These are phyloP conservation scores for Sebastes kiyomatsui DNA, from an alignment of 2,797 vertebrate species.

Conservation along the genomic window DNA sequence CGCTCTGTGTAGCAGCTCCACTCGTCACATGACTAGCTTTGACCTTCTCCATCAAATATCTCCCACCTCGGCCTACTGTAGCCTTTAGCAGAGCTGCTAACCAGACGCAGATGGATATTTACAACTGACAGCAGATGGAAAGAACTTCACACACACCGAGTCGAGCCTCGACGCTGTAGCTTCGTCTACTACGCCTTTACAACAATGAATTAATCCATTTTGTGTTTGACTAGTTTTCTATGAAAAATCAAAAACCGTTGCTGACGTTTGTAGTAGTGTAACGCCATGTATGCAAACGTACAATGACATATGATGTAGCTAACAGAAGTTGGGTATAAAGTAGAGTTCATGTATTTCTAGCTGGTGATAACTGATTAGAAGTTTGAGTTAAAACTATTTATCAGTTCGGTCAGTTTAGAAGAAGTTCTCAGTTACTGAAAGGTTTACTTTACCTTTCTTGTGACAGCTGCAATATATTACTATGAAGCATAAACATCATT, in stretches of 20 bases:
- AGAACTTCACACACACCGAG: constrained; percentile 43
- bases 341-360: neutral
- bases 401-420: neutral
- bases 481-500: neutral
- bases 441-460: too few species aligned
- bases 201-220: neutral
- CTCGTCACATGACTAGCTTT: constrained; percentile 72
- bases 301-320: neutral
- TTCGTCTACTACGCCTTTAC: constrained; percentile 25
- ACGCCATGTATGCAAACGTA: neutral
- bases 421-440: neutral
- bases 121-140: constrained; percentile 72
- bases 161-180: neutral
- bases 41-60: constrained; percentile 74
- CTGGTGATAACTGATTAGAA: neutral
- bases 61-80: constrained; percentile 72
- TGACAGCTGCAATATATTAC: neutral
- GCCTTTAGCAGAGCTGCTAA: constrained; percentile 72
- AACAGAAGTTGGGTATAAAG: neutral
- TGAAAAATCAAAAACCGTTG: neutral
- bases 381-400: neutral
- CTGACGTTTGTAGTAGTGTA: neutral
- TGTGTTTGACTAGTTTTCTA: neutral
- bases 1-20: constrained; percentile 64
- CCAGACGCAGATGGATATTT: constrained; percentile 75